These are phyloP conservation scores for Rhinichthys klamathensis DNA, from an alignment of 2,113 vertebrate species.

Conservation along the genomic window DNA sequence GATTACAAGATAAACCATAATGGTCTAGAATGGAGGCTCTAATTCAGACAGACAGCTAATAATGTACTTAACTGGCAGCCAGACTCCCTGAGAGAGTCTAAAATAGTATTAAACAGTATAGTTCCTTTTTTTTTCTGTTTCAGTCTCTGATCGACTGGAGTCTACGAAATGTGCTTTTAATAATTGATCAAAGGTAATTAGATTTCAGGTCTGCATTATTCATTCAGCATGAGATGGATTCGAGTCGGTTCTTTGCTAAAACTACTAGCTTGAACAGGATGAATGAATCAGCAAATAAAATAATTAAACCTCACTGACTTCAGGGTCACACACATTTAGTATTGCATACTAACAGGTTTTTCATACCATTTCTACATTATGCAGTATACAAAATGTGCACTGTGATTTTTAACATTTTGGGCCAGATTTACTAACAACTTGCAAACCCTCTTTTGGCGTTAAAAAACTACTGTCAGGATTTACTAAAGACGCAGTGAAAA, in stretches of 20 bases:
- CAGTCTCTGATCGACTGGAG: slow-evolving; percentile 48
- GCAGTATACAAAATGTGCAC: background rate
- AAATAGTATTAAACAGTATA: background rate
- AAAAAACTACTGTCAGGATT: too few species aligned
- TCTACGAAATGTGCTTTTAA: slow-evolving; percentile 67
- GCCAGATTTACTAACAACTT: too few species aligned
- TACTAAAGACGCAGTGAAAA: too few species aligned
- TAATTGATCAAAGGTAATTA: slow-evolving; percentile 75
- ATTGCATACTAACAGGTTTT: background rate
- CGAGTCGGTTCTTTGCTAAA: slow-evolving; percentile 52
- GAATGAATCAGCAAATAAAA: background rate
- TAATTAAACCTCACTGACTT: background rate
- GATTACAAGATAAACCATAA: background rate
- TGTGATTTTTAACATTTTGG: too few species aligned
- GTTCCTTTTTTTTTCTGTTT: background rate
- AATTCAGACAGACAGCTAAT: background rate
- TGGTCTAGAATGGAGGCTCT: background rate
- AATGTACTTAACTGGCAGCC: background rate
- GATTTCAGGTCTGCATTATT: slow-evolving; percentile 69
- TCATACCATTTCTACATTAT: background rate
- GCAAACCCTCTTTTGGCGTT: too few species aligned
- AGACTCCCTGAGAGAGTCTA: background rate
- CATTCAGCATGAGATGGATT: slow-evolving; percentile 59
- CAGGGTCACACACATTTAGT: background rate
- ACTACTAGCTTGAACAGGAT: slow-evolving; percentile 32